Conservation (phyloP, 2,113 vertebrate genomes). For the Indicator indicator region DNA sequence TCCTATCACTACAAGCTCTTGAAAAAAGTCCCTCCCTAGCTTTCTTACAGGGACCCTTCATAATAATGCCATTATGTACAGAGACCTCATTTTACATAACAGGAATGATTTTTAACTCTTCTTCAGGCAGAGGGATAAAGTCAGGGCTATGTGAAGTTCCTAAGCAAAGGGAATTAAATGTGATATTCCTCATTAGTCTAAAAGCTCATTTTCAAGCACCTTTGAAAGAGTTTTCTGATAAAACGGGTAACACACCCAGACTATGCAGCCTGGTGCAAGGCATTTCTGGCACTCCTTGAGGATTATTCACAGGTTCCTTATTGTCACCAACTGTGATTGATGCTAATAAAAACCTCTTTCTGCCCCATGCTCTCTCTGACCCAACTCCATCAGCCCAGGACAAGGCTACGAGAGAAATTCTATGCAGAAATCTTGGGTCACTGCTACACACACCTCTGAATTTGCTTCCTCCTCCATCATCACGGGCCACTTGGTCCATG, state of each 20-base stretch:
- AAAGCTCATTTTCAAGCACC: not conserved
- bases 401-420: not conserved
- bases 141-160: not conserved
- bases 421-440: not conserved
- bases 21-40: too few relatives aligned
- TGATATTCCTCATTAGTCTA: not conserved
- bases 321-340: not conserved
- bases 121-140: not conserved
- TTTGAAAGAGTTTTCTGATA: not conserved
- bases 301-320: not conserved
- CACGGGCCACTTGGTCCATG: not conserved
- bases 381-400: not conserved
- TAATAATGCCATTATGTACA: not conserved
- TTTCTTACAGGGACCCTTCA: too few relatives aligned
- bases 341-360: not conserved
- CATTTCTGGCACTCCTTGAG: not conserved
- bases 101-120: not conserved
- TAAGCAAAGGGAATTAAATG: not conserved
- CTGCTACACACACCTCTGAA: not conserved
- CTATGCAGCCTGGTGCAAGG: not conserved
- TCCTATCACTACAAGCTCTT: too few relatives aligned
- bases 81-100: not conserved
- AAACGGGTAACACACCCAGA: rapidly evolving
- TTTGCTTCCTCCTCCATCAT: not conserved
- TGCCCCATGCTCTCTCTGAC: not conserved